Evolutionary conservation across 2,797 vertebrate species (phyloP).

Genomic region (Setipinna tenuifilis): DNA sequence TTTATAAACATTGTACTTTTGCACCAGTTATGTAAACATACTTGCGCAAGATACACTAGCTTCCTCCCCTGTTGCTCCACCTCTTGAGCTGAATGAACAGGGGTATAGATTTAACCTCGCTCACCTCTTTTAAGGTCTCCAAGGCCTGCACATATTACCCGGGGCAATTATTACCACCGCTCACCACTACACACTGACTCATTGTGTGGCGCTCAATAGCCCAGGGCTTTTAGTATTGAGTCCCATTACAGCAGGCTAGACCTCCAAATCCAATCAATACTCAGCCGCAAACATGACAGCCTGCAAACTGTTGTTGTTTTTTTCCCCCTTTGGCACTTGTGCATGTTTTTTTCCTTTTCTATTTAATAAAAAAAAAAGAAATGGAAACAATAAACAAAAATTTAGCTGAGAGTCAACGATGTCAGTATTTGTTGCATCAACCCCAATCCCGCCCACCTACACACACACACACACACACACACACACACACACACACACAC

Average conservation of each 20-base stretch:
- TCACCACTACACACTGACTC: slow-evolving; percentile 26
- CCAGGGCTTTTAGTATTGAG: slow-evolving; percentile 63
- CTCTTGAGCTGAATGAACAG: slow-evolving; percentile 41
- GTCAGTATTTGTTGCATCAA: slow-evolving; percentile 17
- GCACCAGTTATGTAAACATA: too few relatives aligned
- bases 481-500: not conserved
- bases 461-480: not conserved
- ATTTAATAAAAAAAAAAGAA: not conserved
- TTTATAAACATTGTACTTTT: too few relatives aligned
- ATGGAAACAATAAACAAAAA: not conserved
- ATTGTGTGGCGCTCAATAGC: slow-evolving; percentile 44
- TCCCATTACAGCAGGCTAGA: slow-evolving; percentile 59
- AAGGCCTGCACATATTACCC: slow-evolving; percentile 38
- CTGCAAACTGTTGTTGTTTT: slow-evolving; percentile 49
- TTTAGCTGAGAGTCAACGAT: not conserved
- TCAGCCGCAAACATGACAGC: slow-evolving; percentile 61
- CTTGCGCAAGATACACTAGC: not conserved
- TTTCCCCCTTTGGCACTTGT: not conserved
- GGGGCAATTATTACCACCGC: slow-evolving; percentile 41
- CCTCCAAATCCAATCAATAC: slow-evolving; percentile 64
- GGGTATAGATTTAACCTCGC: slow-evolving; percentile 55
- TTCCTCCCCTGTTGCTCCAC: not conserved
- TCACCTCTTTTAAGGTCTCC: slow-evolving; percentile 51
- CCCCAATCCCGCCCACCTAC: not conserved
- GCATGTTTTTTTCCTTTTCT: not conserved